Evolutionary conservation across 35 echinoderm and acorn worm species (phyloP), one percentile per base, ranked within the genome.

Genomic region (Acanthaster planci): DNA sequence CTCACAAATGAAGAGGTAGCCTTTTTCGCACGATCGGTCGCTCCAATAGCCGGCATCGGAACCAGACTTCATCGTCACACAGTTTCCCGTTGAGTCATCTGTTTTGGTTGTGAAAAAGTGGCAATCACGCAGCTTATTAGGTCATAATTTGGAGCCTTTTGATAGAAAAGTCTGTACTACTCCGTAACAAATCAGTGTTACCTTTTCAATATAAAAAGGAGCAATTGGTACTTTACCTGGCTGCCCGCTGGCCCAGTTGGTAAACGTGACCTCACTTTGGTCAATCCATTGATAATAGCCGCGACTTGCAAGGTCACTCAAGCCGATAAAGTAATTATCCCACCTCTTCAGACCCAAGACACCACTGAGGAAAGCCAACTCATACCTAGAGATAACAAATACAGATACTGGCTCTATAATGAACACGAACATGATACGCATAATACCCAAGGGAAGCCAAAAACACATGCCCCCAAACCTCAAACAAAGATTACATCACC

Each of bases 231-330:
- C n/a, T n/a, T 51, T 90, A 84, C 89, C 92, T 64, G 96, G 96
- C 79, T 99, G 86, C 27, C 82, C 80, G 7, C 47, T 18, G 16
- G 55, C 92, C 96, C 96, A 99, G 64, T 94, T 94, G 19, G 91
- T 93, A 52, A 83, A 99, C 53, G 86, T 82, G 30, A 94, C 92
- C 40, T 72, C 40, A 15, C 85, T 56, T n/a, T 92, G 87, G 75
- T 99, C 96, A 5, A 90, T 84, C 96, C 96, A 99, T 51, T 83
- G 78, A 67, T 91, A 91, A 22, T 56, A 57, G 2, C 54, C 81
- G 31, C 52, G 81, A 6, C 52, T 83, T 19, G 53, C 36, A 40
- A 29, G 53, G 50, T 31, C 50, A 80, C 85, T 54, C 18, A 37
- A n/a, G 88, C 40, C 81, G 12, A 83, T 83, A 35, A 53, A 83